A percentile compares a stretch with the other conserved stretches of the same genome.
These are phyloP conservation scores for Rattus rattus DNA, from an alignment of 2,113 vertebrate species.

Conservation along the genomic window DNA sequence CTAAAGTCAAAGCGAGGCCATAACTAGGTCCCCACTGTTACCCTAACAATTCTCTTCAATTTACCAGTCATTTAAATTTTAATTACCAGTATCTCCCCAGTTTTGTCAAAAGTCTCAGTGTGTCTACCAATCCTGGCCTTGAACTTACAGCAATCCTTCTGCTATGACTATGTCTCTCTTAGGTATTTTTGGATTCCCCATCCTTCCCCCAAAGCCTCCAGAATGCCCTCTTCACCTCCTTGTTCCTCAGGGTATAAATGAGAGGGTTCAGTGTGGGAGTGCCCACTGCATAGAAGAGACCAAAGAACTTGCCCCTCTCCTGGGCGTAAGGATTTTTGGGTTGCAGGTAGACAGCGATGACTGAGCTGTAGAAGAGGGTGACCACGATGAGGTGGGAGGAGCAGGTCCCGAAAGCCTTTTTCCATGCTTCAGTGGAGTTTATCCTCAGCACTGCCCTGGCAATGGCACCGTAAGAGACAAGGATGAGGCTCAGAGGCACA, in stretches of 20 bases:
- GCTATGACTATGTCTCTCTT: neutral
- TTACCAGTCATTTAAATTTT: neutral
- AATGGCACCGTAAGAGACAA: conserved; percentile 53
- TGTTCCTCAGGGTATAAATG: conserved; percentile 55
- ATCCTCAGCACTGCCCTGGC: neutral
- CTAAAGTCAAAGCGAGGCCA: too few relatives aligned
- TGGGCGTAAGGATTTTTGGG: conserved; percentile 34
- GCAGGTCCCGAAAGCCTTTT: neutral
- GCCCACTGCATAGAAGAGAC: conserved; percentile 55
- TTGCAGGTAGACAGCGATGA: conserved; percentile 51
- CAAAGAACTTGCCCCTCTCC: conserved; percentile 48
- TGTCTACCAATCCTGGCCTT: neutral
- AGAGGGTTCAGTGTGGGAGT: conserved; percentile 51
- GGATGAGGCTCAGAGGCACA: conserved; percentile 57
- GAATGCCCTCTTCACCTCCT: conserved; percentile 31
- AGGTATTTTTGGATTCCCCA: neutral
- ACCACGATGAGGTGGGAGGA: conserved; percentile 1
- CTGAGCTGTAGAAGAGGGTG: conserved; percentile 31
- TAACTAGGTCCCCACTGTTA: too few relatives aligned
- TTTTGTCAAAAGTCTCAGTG: neutral
- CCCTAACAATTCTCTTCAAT: too few relatives aligned
- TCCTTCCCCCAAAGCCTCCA: neutral
- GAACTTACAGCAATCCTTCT: neutral
- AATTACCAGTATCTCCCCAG: neutral
- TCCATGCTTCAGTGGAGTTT: neutral